Evolutionary conservation across 1,140 invertebrate species (phyloP), one percentile per base, ranked within the genome.

Genomic region (Lanistes nyassanus): DNA sequence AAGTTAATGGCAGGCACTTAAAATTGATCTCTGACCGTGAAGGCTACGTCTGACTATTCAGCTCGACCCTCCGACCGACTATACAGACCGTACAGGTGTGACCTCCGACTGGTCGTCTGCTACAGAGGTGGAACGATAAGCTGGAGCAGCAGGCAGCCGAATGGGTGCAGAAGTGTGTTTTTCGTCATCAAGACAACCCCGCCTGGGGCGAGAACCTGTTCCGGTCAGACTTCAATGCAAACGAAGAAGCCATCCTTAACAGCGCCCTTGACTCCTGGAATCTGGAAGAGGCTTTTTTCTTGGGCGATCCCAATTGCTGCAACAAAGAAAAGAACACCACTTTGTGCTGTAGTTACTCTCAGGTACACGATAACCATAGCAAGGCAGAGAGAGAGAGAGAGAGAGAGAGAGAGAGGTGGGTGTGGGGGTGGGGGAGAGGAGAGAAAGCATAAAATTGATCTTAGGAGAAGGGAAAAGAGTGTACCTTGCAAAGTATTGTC

Each of bases 181-280:
- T 72, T 19, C 2, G 26, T 3, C 70, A 72, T 36, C 55, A 62
- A 55, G 37, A 11, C 2, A 56, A 72, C 23, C 36, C 55, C 0
- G n/a, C 31, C 23, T 72, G 37, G 34, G 70, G 70, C 6, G 70
- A 72, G 53, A 67, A 66, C 29, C 64, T 66, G n/a, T 75, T 65
- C 53, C 62, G 62, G 39, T 66, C 65, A 7, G 55, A 67, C 19
- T 36, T 72, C 11, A 26, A 42, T 26, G 5, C 23, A 31, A 6
- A 34, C 19, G 60, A 64, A 36, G 4, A 36, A 7, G 60, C 36
- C 7, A 34, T 31, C 21, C 19, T 64, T 19, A 7, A 26, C 56
- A 26, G n/a, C 56, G 56, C n/a, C 23, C 56, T 60, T 1, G 29
- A 31, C 56, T n/a, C 56, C 0, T 60, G 31, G 60, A 34, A 36